phyloP scores from a whole-genome alignment of 1,140 invertebrate species.

The Philotrypesis tridentata region DNA sequence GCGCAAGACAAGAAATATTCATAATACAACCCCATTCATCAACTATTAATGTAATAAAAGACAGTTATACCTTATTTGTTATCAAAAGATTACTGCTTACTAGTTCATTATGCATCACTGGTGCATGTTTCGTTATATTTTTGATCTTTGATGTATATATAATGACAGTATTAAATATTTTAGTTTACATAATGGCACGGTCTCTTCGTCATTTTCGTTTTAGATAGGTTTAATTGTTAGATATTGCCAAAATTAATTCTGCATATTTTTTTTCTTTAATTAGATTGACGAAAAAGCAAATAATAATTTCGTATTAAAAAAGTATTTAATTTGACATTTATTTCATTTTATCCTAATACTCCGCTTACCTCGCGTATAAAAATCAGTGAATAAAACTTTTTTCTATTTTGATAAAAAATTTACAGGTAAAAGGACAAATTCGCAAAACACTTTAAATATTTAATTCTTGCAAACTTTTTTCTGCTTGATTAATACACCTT shows the following conservation, averaged over 20 bases:
- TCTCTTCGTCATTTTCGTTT: conserved; percentile 41
- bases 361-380: background rate
- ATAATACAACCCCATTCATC: conserved; percentile 28
- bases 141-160: conserved; percentile 39
- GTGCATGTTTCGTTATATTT: conserved; percentile 31
- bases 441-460: conserved; percentile 32
- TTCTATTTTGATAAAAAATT: conserved; percentile 18
- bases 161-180: conserved; percentile 45
- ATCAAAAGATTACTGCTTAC: conserved; percentile 36
- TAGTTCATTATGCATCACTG: conserved; percentile 16
- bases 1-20: conserved; percentile 35
- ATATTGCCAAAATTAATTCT: conserved; percentile 9
- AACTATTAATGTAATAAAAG: conserved; percentile 34
- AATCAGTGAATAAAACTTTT: background rate
- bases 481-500: conserved; percentile 17
- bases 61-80: conserved; percentile 28
- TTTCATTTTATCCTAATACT: conserved; percentile 31
- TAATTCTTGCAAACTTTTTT: conserved; percentile 19
- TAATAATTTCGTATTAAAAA: conserved; percentile 25
- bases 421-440: conserved; percentile 39
- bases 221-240: conserved; percentile 26
- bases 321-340: background rate
- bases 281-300: conserved; percentile 11
- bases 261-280: conserved; percentile 10
- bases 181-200: conserved; percentile 48